phyloP scores from a whole-genome alignment of 2,797 vertebrate genomes.

The Pagetopsis macropterus region DNA sequence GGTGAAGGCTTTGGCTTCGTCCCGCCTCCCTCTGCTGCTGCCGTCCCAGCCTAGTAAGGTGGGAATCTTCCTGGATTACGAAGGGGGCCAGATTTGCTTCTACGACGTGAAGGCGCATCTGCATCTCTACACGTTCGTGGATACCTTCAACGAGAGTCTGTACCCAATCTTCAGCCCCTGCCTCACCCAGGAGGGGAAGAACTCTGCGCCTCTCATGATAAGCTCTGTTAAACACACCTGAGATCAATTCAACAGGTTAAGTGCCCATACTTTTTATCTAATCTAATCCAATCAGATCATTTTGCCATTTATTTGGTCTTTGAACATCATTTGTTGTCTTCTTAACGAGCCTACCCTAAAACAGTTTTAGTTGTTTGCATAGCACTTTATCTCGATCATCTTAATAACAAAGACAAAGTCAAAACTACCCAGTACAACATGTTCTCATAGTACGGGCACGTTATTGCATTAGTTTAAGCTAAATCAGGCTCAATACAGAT shows the following conservation, averaged over 20 bases:
- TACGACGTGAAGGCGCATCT: slow-evolving; percentile 77
- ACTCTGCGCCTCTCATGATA: slow-evolving; percentile 70
- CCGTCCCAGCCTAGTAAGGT: slow-evolving; percentile 67
- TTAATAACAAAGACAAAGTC: background rate
- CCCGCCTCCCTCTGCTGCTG: slow-evolving; percentile 70
- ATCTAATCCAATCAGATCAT: background rate
- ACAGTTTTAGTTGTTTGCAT: background rate
- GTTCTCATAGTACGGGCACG: background rate
- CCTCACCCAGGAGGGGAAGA: slow-evolving; percentile 79
- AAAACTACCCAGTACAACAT: background rate
- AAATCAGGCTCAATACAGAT: background rate
- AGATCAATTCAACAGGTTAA: slow-evolving; percentile 8
- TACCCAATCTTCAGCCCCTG: slow-evolving; percentile 86
- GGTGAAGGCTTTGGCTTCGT: slow-evolving; percentile 75
- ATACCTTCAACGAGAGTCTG: slow-evolving; percentile 78
- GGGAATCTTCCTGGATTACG: slow-evolving; percentile 84
- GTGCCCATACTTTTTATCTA: background rate
- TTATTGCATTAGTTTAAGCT: background rate
- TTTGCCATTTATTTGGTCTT: background rate
- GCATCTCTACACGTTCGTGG: slow-evolving; percentile 82
- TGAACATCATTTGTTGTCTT: background rate
- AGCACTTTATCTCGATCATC: slow-evolving; percentile 15
- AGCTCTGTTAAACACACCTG: slow-evolving; percentile 76
- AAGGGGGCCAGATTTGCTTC: slow-evolving; percentile 83
- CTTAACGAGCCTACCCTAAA: background rate